These are phyloP conservation scores for Apotomis betuletana DNA, from an alignment of 2,888 invertebrate species.

Conservation along the genomic window DNA sequence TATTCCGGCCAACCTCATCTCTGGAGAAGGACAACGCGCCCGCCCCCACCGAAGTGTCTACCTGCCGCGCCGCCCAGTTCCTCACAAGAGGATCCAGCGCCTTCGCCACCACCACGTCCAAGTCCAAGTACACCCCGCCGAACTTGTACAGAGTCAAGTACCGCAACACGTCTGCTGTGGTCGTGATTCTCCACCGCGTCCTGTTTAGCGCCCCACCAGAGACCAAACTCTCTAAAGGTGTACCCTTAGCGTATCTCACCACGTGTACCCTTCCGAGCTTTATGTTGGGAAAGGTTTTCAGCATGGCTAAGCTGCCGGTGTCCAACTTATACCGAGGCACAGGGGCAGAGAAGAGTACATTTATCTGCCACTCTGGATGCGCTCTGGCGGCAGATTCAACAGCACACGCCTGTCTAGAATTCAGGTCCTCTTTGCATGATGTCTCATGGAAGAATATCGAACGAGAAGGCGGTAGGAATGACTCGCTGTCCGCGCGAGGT, in stretches of 20 bases:
- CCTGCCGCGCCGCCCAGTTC: constrained; percentile 86
- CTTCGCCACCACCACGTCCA: constrained; percentile 88
- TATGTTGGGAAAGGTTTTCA: constrained; percentile 77
- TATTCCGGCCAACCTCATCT: constrained; percentile 53
- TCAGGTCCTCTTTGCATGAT: constrained; percentile 82
- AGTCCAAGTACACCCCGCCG: constrained; percentile 90
- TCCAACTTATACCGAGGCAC: constrained; percentile 51
- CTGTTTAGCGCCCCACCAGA: constrained; percentile 71
- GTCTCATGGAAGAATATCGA: constrained; percentile 88
- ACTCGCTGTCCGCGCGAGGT: constrained; percentile 48
- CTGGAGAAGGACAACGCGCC: constrained; percentile 85
- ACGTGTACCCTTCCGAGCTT: constrained; percentile 78
- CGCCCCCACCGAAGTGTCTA: constrained; percentile 86
- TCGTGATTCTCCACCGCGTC: constrained; percentile 83
- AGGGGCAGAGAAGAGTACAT: constrained; percentile 81
- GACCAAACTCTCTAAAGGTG: constrained; percentile 84
- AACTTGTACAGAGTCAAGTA: constrained; percentile 88
- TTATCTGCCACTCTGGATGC: constrained; percentile 83
- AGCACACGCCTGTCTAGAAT: constrained; percentile 85
- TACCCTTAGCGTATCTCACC: constrained; percentile 76
- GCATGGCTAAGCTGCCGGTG: constrained; percentile 52
- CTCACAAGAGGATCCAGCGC: constrained; percentile 78
- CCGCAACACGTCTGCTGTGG: constrained; percentile 86
- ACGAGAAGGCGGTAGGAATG: constrained; percentile 56
- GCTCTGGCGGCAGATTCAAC: constrained; percentile 86